Evolutionary conservation across 1,140 invertebrate species (phyloP), one percentile per base, ranked within the genome.

Genomic region (Carcinoscorpius rotundicauda): DNA sequence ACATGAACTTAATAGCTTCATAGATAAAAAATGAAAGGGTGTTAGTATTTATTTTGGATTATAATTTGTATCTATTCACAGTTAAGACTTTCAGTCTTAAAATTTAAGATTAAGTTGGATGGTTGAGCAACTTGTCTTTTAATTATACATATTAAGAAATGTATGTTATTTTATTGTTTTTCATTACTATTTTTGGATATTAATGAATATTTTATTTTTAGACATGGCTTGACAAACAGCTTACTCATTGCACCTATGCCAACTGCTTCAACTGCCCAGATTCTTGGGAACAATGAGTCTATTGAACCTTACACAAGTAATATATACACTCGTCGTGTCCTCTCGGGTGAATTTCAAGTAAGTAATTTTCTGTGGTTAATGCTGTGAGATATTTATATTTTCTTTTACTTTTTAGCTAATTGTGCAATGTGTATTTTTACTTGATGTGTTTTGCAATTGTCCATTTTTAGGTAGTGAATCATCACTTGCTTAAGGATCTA

Each of bases 241-340:
- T 79, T 99, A 6, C 79, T 99, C 3, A 70, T 99, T 60, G 95
- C 97, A 0, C 95, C 96, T 2, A 99, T 99, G 97, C 97, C 97
- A 3, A 99, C 97, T 9, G 96, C 97, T 9, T 98, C 95, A 3
- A 99, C 97, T 1, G 96, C 97, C 5, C 97, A 99, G 80, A 99
- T 99, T 74, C 82, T 99, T 51, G 97, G 97, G 9, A 99, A 99
- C 73, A 99, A 99, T 77, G 96, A 99, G 78, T 93, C 93, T 0
- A 91, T 98, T 74, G 97, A 99, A 78, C 92, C 97, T 0, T 99
- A 97, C 75, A 99, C 95, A 0, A 96, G 89, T 11, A 99, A 99
- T 74, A 92, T 99, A 69, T 99, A 99, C 74, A 87, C 87, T 49
- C 81, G 97, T 69, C 81, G 97, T 60, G 96, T 99, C 3, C 79